These are phyloP conservation scores for Coenonympha arcania DNA, from an alignment of 2,888 invertebrate genomes.

Conservation along the genomic window DNA sequence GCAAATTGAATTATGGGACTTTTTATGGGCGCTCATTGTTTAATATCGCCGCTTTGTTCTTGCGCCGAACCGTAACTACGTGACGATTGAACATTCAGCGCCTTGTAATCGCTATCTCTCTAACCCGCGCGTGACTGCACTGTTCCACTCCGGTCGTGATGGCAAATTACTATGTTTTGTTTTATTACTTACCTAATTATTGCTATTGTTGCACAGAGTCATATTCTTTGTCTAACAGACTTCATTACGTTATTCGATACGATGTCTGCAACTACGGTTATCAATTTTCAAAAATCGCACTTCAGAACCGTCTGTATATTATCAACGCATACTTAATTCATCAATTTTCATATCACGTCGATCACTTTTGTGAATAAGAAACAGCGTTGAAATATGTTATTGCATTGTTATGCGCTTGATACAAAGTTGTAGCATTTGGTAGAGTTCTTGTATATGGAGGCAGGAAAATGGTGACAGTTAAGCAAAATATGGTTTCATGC, in stretches of 20 bases:
- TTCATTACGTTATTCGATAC: slow-evolving; percentile 31
- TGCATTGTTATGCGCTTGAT: background rate
- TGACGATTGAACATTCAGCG: slow-evolving; percentile 66
- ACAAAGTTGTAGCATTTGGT: background rate
- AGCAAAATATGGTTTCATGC: too few species aligned
- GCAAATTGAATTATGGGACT: slow-evolving; percentile 75
- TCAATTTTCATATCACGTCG: background rate
- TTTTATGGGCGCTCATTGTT: slow-evolving; percentile 69
- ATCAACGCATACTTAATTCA: background rate
- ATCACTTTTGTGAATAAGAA: background rate
- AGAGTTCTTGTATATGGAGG: too few species aligned
- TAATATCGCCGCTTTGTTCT: slow-evolving; percentile 65
- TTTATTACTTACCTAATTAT: slow-evolving; percentile 70
- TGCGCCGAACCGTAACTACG: slow-evolving; percentile 55
- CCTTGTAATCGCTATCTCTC: slow-evolving; percentile 55
- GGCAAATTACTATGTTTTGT: slow-evolving; percentile 67
- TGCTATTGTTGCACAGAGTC: slow-evolving; percentile 61
- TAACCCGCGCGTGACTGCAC: slow-evolving; percentile 51
- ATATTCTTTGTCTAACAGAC: slow-evolving; percentile 24
- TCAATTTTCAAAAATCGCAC: slow-evolving; percentile 7
- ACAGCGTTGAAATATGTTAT: background rate
- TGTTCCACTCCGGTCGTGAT: slow-evolving; percentile 58
- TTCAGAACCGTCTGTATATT: background rate
- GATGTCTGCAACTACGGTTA: slow-evolving; percentile 33
- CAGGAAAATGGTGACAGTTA: too few species aligned